Evolutionary conservation across 2,797 vertebrate genomes (phyloP).

Genomic region (Lycodopsis pacificus): DNA sequence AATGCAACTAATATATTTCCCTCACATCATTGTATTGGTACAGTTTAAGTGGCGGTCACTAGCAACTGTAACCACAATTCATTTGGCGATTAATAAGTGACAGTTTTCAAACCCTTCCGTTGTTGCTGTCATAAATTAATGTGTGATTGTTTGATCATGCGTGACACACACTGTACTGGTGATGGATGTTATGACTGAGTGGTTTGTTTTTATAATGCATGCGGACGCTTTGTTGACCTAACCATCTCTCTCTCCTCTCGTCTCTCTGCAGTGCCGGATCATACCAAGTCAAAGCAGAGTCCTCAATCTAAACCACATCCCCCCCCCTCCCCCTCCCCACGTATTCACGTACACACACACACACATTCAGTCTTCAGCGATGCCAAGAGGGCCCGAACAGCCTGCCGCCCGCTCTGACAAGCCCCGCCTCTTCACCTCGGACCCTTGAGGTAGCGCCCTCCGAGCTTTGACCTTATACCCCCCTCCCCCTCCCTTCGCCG

Average conservation of each 20-base stretch:
- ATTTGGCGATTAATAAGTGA: neutral
- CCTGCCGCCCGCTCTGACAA: conserved; percentile 89
- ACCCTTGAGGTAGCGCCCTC: conserved; percentile 91
- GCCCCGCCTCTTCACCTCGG: conserved; percentile 89
- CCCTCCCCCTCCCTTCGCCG: conserved; percentile 74
- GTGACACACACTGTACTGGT: neutral
- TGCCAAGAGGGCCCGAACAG: conserved; percentile 93
- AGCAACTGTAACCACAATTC: neutral
- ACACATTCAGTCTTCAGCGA: conserved; percentile 88
- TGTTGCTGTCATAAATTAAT: neutral
- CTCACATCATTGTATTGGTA: neutral
- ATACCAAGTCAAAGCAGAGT: conserved; percentile 88
- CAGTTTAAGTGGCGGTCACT: neutral
- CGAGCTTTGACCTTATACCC: conserved; percentile 82
- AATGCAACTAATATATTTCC: neutral
- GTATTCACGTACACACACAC: conserved; percentile 6
- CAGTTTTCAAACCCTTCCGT: neutral
- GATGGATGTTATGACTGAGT: neutral
- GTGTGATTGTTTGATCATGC: neutral
- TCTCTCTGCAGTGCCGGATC: conserved; percentile 89
- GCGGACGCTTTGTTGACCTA: neutral
- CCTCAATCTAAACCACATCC: conserved; percentile 81
- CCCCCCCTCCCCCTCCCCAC: conserved; percentile 45
- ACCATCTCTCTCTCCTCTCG: neutral
- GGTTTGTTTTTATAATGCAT: neutral